Conservation (phyloP, 2,888 invertebrate species). For the Tenthredo livida region DNA sequence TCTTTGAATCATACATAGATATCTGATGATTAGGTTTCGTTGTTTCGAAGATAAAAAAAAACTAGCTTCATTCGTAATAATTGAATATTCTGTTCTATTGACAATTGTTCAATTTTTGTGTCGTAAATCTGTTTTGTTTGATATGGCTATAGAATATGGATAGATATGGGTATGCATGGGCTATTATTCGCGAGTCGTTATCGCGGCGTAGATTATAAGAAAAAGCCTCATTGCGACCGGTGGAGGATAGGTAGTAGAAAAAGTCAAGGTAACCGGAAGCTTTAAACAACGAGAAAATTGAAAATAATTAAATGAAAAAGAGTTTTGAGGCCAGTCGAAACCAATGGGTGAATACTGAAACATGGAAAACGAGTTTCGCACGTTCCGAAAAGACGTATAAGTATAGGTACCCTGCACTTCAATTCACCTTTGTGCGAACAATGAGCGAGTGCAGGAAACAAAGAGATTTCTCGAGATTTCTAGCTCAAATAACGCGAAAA, state of each 20-base stretch:
- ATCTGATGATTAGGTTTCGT: neutral
- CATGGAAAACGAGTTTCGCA: conserved; percentile 41
- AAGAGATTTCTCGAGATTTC: conserved; percentile 28
- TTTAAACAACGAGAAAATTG: neutral
- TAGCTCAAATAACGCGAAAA: neutral
- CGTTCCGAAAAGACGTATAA: conserved; percentile 25
- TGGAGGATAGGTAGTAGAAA: neutral
- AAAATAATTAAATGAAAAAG: conserved; percentile 19
- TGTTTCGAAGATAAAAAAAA: neutral
- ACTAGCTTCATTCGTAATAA: neutral
- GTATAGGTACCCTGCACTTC: neutral
- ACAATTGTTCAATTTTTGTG: conserved; percentile 1
- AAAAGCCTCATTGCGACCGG: neutral
- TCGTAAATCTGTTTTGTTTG: conserved; percentile 2
- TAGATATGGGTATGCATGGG: neutral
- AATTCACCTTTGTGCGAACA: conserved; percentile 30
- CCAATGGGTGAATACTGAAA: neutral
- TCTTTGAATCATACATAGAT: neutral
- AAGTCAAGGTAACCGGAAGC: conserved; percentile 30
- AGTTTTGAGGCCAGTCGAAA: neutral
- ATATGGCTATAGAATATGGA: neutral
- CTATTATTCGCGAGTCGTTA: neutral
- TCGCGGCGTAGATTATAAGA: conserved; percentile 6
- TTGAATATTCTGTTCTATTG: neutral
- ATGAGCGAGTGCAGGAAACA: neutral